Base-by-base conservation (phyloP, 2,113 vertebrate genomes). In the Bucco capensis region DNA sequence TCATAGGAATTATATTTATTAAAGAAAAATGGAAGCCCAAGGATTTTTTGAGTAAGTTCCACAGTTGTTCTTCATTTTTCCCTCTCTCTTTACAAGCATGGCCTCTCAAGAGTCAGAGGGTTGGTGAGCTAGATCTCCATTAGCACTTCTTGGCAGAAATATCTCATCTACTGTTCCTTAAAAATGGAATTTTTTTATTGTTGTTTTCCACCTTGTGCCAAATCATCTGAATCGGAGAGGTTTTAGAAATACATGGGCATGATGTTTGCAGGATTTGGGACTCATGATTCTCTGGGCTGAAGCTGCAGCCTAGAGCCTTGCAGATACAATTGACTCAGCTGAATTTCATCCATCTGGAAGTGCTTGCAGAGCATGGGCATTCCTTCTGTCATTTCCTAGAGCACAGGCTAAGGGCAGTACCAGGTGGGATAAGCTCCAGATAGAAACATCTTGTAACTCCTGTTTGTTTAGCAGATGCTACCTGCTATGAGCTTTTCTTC, bases 1-100 rank as follows among this genome's bases (percentile, higher is more conserved):
- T 99, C 94, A 98, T 99, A 92, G 99, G 99, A 79, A 98, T 99
- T 88, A 98, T 99, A 97, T 99, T 99, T 94, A 98, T 99, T 94
- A 98, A 98, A 64, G 99, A 99, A 94, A 99, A 99, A 92, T 98
- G 97, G 94, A 99, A 98, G 92, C 97, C 98, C 14, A 99, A 98
- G 93, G 98, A 99, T 35, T 99, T 99, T 94, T 93, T 98, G 94
- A 98, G 99, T 99, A 98, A 99, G 98, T 98, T 64, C 13, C 33
- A 23, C 33, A 11, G 10, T 50, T 23, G 12, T 21, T 71, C 57
- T 86, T 86, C 22, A 3, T 33, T 73, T 69, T 38, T 51, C 22
- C 22, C 35, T 47, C 19, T 25, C 9, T 54, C 27, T 86, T 95
- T 82, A 35, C 67, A 51, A 54, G 49, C 51, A 3, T 14, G 21